Evolutionary conservation across 2,113 vertebrate genomes (phyloP).

Genomic region (Pavo muticus): DNA sequence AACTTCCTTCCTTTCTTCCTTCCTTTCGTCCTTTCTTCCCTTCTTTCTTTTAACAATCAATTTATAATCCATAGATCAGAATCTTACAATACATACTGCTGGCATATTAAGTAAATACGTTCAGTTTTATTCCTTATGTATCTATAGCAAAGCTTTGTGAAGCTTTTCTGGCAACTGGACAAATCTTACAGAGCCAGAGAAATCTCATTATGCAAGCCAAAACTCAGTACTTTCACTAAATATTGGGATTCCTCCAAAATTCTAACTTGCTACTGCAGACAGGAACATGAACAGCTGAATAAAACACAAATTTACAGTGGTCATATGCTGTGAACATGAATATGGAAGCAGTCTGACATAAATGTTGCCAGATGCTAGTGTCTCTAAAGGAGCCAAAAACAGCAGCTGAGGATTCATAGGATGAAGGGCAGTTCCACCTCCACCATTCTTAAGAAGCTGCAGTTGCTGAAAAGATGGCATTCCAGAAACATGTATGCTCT

Average conservation of each 20-base stretch:
- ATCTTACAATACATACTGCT: neutral
- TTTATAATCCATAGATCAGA: neutral
- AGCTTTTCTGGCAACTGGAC: neutral
- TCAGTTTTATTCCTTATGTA: neutral
- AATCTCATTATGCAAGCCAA: neutral
- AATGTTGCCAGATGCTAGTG: neutral
- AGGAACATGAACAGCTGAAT: neutral
- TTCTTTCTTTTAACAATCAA: neutral
- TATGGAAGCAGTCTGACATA: neutral
- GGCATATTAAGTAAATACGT: neutral
- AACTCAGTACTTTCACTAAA: neutral
- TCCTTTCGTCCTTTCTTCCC: neutral
- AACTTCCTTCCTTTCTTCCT: neutral
- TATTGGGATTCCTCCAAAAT: neutral
- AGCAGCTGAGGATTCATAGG: conserved; percentile 49
- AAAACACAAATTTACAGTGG: neutral
- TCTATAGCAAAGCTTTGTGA: neutral
- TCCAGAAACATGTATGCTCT: neutral
- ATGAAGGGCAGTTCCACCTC: neutral
- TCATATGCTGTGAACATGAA: neutral
- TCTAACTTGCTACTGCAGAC: neutral
- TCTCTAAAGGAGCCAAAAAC: neutral
- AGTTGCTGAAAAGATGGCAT: neutral
- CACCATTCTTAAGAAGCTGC: conserved; percentile 9
- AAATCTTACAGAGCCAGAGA: neutral